Evolutionary conservation across 1,140 invertebrate species (phyloP), one percentile per base, ranked within the genome.

Genomic region (Drosophila sturtevanti): DNA sequence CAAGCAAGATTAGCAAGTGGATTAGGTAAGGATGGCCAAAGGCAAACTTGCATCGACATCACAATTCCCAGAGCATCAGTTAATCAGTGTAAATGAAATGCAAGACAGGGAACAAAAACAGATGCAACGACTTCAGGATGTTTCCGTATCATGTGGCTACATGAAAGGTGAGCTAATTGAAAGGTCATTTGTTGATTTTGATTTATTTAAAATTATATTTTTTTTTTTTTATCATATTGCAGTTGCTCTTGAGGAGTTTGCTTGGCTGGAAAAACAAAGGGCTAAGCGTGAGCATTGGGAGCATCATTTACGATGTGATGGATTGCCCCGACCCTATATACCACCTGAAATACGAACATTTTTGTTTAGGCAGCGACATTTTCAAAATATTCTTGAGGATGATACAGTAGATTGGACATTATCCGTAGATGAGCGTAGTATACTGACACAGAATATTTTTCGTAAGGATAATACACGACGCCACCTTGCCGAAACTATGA

Each of bases 271-370:
- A 35, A 6, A n/a, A 1, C 21, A 52, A 0, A 51, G 76, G 6
- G 55, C 51, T 1, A 5, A 3, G 4, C 16, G 22, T 6, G 79
- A 66, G 1, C 68, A 74, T n/a, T 91, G 90, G 90, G 62, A 73
- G 0, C 66, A 70, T 18, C 76, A 68, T 41, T 14, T 90, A 37
- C 69, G 68, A 9, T 91, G 90, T 7, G 76, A 81, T 63, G 86
- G 82, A 0, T 12, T 91, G n/a, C 90, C 90, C 0, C 72, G 70
- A 5, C 76, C 90, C 2, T 67, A 77, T 61, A 10, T 59, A 1
- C 86, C 90, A 7, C 68, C 79, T 10, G 86, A 90, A 31, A 71
- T 91, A 31, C 75, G 90, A 4, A 64, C 64, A 0, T 89, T 87
- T 71, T 41, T 90, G 1, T 70, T 54, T 1, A 73, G 79, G 38